Conservation (phyloP, 2,888 invertebrate species). For the Drosophila kanekoi region DNA sequence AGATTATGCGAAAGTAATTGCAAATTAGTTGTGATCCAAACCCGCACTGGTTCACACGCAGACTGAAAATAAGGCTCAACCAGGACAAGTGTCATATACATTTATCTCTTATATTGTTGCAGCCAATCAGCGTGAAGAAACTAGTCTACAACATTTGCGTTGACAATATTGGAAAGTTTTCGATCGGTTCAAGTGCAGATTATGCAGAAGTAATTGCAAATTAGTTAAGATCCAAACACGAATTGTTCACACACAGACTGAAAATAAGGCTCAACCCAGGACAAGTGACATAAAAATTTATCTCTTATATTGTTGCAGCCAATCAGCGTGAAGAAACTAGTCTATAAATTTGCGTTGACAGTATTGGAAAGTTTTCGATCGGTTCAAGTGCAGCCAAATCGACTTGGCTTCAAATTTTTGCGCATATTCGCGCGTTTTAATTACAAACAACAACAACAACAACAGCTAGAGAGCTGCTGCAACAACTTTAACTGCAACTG, state of each 20-base stretch:
- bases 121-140: constrained; percentile 27
- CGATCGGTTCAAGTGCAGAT: constrained; percentile 26
- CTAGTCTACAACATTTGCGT: constrained; percentile 55
- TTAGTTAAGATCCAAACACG: constrained; percentile 24
- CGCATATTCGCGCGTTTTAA: constrained; percentile 74
- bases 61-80: background rate
- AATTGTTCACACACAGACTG: constrained; percentile 16
- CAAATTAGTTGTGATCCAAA: constrained; percentile 28
- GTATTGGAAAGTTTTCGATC: constrained; percentile 69
- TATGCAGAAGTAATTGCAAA: constrained; percentile 38
- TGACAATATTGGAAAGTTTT: constrained; percentile 70
- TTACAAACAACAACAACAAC: constrained; percentile 30
- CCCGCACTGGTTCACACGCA: constrained; percentile 17
- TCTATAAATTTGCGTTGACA: constrained; percentile 54
- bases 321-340: constrained; percentile 32
- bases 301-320: constrained; percentile 40
- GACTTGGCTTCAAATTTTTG: constrained; percentile 38
- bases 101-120: constrained; percentile 31
- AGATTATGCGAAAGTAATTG: constrained; percentile 41
- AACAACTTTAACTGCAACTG: constrained; percentile 41
- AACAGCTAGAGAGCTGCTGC: constrained; percentile 17
- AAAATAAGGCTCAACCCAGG: background rate
- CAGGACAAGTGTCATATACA: background rate
- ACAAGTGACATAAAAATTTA: constrained; percentile 2
- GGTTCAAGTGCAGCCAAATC: constrained; percentile 31